Evolutionary conservation across 2,797 vertebrate genomes (phyloP).

Genomic region (Sebastes jordani): DNA sequence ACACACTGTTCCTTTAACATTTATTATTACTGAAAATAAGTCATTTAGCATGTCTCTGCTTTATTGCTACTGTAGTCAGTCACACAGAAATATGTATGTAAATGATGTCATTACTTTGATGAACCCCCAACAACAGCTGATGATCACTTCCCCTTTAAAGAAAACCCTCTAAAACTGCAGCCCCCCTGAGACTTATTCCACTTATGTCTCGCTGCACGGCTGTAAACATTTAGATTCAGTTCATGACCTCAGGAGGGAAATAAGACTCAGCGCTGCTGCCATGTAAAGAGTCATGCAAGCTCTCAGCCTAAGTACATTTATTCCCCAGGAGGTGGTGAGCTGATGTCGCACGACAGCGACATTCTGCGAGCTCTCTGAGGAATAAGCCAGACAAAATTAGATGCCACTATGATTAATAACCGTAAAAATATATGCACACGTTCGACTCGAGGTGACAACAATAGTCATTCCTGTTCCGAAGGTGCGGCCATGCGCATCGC

Average conservation of each 20-base stretch:
- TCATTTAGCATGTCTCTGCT: not conserved
- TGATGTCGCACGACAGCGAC: conserved; percentile 42
- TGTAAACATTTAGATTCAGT: conserved; percentile 56
- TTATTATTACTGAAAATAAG: not conserved
- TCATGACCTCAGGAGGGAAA: conserved; percentile 40
- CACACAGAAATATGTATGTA: not conserved
- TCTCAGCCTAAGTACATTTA: conserved; percentile 52
- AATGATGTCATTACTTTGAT: not conserved
- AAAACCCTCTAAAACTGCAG: conserved; percentile 21
- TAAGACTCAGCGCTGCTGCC: conserved; percentile 13
- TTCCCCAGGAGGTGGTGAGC: conserved; percentile 42
- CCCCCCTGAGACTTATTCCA: conserved; percentile 16
- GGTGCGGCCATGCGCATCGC: not conserved
- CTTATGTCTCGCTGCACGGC: conserved; percentile 14
- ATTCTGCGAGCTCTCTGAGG: conserved; percentile 38
- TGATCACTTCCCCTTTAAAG: not conserved
- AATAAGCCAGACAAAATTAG: conserved; percentile 57
- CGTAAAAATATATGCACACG: conserved; percentile 44
- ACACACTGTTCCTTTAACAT: not conserved
- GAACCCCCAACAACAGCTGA: not conserved
- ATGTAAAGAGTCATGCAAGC: conserved; percentile 42
- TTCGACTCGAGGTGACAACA: conserved; percentile 34
- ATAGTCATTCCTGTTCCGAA: not conserved
- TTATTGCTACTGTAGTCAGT: not conserved
- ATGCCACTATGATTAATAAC: conserved; percentile 74